Evolutionary conservation across 2,888 invertebrate genomes (phyloP), one percentile per base, ranked within the genome.

Genomic region (Timandra comae): DNA sequence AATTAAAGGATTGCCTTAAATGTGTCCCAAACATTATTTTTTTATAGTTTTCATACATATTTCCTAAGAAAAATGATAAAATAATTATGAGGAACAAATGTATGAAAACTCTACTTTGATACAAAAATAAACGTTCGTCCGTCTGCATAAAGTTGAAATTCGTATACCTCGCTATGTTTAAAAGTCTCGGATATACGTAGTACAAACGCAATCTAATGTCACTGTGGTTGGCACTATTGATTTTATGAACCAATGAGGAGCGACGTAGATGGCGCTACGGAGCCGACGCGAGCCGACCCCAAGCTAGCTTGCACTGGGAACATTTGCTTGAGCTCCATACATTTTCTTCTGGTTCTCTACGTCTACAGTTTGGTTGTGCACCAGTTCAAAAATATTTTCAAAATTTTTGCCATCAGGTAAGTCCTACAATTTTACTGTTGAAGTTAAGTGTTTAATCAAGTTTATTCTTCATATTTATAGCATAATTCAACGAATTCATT

Each of bases 391-490:
- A 81, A 82, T 80, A 66, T 75, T 71, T 85, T 84, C 82, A 84
- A 84, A 85, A 86, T 82, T 84, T 82, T 84, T 80, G 84, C 85
- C 75, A 80, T 84, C 75, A 84, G 86, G 86, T 86, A 71, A 84
- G 86, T 75, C 63, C 45, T 65, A 73, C 65, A 49, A 67, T 64
- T 78, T 78, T 80, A 80, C 59, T 62, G 56, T 61, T 42, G 59
- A 65, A 68, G 60, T 56, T 39, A 56, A 54, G 57, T 71, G 66
- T 73, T 77, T 66, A 65, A 65, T 49, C 65, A 67, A 53, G 58
- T 52, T 46, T 78, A 62, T 53, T 65, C 47, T 64, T 72, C 62
- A 50, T 66, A 64, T 54, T 69, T 59, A 69, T 43, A 47, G 44
- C 38, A 50, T 54, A 55, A 65, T 78, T 77, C 62, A 37, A 56